Evolutionary conservation across 2,888 invertebrate genomes (phyloP).

Genomic region (Glyphotaelius pellucidus): DNA sequence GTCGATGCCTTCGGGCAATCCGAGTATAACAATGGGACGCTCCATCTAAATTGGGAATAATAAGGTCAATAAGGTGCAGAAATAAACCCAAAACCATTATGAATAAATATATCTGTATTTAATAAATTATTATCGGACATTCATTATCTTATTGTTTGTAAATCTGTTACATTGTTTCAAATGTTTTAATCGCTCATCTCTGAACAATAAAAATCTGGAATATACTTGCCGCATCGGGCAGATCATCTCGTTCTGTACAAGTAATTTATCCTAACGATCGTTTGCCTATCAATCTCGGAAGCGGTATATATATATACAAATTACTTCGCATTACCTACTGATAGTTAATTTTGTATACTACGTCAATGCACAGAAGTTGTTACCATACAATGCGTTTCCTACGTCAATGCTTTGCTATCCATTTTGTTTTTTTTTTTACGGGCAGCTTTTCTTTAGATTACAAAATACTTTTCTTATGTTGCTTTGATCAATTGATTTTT

Average conservation of each 20-base stretch:
- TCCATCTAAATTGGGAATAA: neutral
- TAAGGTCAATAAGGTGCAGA: neutral
- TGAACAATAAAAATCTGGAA: constrained; percentile 24
- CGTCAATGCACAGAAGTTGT: neutral
- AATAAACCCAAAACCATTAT: neutral
- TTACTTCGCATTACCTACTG: neutral
- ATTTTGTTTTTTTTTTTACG: neutral
- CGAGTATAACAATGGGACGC: neutral
- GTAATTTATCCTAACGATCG: neutral
- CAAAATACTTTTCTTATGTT: neutral
- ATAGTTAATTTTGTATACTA: neutral
- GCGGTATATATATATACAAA: neutral
- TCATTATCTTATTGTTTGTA: neutral
- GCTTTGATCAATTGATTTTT: neutral
- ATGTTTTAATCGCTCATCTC: neutral
- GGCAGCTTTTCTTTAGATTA: neutral
- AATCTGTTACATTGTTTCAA: constrained; percentile 3
- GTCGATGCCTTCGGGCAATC: neutral
- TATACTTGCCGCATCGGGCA: constrained; percentile 6
- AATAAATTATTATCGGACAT: constrained; percentile 35
- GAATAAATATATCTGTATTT: constrained; percentile 42
- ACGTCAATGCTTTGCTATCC: neutral
- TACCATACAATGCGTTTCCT: neutral
- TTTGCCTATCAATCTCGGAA: neutral
- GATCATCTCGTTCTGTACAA: neutral